Evolutionary conservation across 2,888 invertebrate genomes (phyloP).

Genomic region (Gastracanthus pulcherrimus): DNA sequence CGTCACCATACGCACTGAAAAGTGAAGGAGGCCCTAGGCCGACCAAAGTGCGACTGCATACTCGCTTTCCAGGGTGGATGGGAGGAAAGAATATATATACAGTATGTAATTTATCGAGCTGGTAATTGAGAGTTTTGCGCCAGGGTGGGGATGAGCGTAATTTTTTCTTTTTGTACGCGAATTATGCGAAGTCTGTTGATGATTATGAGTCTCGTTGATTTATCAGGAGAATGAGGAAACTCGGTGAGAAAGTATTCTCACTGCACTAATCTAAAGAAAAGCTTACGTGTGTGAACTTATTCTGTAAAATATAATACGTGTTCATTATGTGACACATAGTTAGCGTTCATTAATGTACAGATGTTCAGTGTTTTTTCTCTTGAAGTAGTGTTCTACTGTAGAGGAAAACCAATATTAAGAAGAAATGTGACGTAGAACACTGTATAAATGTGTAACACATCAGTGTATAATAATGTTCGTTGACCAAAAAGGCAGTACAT

Average conservation of each 20-base stretch:
- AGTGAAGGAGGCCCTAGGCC: slow-evolving; percentile 27
- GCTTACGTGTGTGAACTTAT: neutral
- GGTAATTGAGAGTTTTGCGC: too few species aligned
- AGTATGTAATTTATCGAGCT: too few species aligned
- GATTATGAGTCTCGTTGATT: too few species aligned
- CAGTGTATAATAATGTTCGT: neutral
- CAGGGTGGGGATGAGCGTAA: neutral
- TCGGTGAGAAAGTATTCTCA: too few species aligned
- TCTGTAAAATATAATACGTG: slow-evolving; percentile 29
- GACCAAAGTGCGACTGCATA: too few species aligned
- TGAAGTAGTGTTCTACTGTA: neutral
- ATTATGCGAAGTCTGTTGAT: neutral
- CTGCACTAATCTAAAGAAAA: too few species aligned
- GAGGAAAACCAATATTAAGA: neutral
- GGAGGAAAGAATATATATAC: too few species aligned
- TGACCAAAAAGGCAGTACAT: neutral
- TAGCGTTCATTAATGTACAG: slow-evolving; percentile 28
- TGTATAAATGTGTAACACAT: neutral
- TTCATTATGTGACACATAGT: slow-evolving; percentile 10
- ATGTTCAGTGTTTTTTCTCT: neutral
- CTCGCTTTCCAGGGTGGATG: too few species aligned
- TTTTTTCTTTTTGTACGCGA: neutral
- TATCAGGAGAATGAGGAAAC: too few species aligned
- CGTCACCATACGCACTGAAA: slow-evolving; percentile 29
- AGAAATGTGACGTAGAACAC: neutral